These are phyloP conservation scores for Physella acuta DNA, from an alignment of 1,140 invertebrate species.

Conservation along the genomic window DNA sequence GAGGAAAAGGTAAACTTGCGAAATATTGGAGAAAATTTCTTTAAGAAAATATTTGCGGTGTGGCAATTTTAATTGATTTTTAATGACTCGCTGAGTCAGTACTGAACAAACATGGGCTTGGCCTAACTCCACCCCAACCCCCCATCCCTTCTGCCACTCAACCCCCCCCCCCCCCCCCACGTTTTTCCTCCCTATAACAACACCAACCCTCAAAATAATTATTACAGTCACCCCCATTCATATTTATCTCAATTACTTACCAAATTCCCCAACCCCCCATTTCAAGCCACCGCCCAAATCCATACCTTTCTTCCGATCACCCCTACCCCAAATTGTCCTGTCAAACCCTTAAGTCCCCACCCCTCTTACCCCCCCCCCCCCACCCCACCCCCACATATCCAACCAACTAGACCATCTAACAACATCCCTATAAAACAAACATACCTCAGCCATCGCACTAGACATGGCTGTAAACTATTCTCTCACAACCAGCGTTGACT, in stretches of 20 bases:
- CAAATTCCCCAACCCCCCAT: background rate
- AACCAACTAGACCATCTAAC: too few relatives aligned
- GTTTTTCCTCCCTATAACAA: background rate
- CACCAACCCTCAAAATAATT: background rate
- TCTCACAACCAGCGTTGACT: too few relatives aligned
- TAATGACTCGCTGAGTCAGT: too few relatives aligned
- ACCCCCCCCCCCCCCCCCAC: background rate
- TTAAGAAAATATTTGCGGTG: too few relatives aligned
- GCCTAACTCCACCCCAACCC: too few relatives aligned
- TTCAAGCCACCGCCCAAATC: background rate
- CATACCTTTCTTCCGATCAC: background rate
- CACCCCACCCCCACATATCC: background rate
- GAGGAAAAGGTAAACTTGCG: too few relatives aligned
- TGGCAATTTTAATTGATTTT: too few relatives aligned
- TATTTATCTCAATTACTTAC: background rate
- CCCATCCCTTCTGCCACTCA: background rate
- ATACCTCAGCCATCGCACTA: too few relatives aligned
- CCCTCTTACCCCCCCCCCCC: background rate
- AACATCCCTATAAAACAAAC: too few relatives aligned
- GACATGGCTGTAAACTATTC: too few relatives aligned
- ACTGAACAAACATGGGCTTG: too few relatives aligned
- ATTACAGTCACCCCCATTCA: background rate
- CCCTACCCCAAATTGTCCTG: background rate
- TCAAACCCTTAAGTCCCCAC: background rate
- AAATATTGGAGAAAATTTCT: too few relatives aligned